A percentile compares a stretch with the other conserved stretches of the same genome.
phyloP scores from a whole-genome alignment of 1,140 invertebrate genomes.

The Ptiloglossa arizonensis region DNA sequence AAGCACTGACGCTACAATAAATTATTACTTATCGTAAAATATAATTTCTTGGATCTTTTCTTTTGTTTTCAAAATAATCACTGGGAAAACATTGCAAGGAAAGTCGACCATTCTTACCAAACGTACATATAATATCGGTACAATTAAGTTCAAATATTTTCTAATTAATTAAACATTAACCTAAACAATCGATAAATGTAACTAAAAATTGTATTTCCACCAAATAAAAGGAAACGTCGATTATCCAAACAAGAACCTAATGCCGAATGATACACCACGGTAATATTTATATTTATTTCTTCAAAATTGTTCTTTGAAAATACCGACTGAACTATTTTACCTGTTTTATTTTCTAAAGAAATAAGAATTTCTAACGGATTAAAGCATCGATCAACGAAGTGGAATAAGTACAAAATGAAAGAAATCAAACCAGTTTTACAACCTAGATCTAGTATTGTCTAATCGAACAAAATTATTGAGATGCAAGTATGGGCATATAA shows the following conservation, averaged over 20 bases:
- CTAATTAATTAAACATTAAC: not conserved
- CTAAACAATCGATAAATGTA: not conserved
- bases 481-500: no score
- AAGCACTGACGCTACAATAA: slow-evolving; percentile 4
- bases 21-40: slow-evolving; percentile 13
- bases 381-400: no score
- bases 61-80: not conserved
- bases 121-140: not conserved
- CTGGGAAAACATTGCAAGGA: not conserved
- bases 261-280: not conserved
- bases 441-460: no score
- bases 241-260: slow-evolving; percentile 33
- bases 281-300: not conserved
- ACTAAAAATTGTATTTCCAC: not conserved
- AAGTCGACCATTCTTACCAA: not conserved
- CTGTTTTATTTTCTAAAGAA: not conserved
- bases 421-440: no score
- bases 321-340: not conserved
- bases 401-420: not conserved
- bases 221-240: slow-evolving; percentile 20
- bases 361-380: no score
- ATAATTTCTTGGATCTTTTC: not conserved
- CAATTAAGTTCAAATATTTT: not conserved
- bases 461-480: no score
- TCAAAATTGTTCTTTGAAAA: no score